A percentile compares a stretch with the other conserved stretches of the same genome.
These are phyloP conservation scores for Limnephilus lunatus DNA, from an alignment of 2,888 invertebrate species.

Conservation along the genomic window DNA sequence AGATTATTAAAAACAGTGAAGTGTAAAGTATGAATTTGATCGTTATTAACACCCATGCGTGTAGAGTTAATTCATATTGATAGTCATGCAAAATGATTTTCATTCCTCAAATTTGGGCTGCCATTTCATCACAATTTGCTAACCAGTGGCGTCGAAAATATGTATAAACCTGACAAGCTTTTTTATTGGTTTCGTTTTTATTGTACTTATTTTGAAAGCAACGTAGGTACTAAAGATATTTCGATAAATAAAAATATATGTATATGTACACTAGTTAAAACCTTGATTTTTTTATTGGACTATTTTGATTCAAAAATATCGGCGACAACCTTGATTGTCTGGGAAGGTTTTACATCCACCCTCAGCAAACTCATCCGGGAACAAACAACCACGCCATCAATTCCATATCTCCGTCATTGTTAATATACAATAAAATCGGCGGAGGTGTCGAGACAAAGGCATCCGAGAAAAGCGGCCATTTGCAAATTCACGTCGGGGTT, in stretches of 20 bases:
- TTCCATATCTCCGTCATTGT: constrained; percentile 11
- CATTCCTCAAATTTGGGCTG: not conserved
- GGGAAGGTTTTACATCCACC: not conserved
- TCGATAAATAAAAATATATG: not conserved
- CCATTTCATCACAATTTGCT: too few species aligned
- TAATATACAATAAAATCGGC: constrained; percentile 31
- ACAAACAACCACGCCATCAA: constrained; percentile 35
- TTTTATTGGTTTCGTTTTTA: too few species aligned
- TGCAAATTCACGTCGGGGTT: constrained; percentile 25
- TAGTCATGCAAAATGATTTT: not conserved
- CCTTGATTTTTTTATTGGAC: not conserved
- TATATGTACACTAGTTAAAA: not conserved
- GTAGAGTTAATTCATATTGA: not conserved
- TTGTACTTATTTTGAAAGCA: too few species aligned
- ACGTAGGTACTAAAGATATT: not conserved
- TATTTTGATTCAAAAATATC: not conserved
- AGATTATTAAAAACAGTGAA: not conserved
- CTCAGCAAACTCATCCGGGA: constrained; percentile 24
- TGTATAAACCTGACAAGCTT: too few species aligned
- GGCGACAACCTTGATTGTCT: not conserved
- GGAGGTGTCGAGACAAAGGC: not conserved
- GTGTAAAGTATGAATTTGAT: not conserved
- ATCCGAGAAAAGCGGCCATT: constrained; percentile 18
- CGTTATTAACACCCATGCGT: not conserved
- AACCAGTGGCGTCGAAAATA: too few species aligned